Base-by-base conservation (phyloP, 2,113 vertebrate genomes). In the Lates calcarifer region DNA sequence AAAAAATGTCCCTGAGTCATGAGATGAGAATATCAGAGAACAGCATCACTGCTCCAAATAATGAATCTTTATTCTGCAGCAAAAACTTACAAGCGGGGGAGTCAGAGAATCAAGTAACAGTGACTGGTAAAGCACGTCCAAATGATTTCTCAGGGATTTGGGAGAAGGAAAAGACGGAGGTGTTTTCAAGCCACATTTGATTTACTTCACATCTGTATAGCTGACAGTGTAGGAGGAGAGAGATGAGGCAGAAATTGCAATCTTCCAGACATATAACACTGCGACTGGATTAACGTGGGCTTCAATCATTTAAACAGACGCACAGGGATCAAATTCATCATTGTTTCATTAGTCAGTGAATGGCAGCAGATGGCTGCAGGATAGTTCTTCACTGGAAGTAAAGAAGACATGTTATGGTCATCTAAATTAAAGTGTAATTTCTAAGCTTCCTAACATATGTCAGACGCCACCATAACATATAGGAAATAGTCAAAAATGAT, bases 221-320 rank as follows among this genome's bases (percentile, higher is more conserved):
- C 60, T 31, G 62, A 85, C n/a, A 10, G 89, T 55, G 90, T 87
- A 60, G 91, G 91, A 78, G 85, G 79, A 70, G 64, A 49, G 57
- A 43, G 55, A 67, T 41, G 60, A 4, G 39, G 61, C 45, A 64
- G 33, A 67, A 61, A 65, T 2, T 28, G 61, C 80, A 26, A 35
- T 75, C 79, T 49, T 65, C 10, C 33, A 58, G 56, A 64, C 47
- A 26, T 10, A 47, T 31, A 63, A 47, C 10, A 22, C 17, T 18
- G 35, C 29, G 41, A n/a, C 28, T 22, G 58, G 31, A 81, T 68
- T 51, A 60, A 31, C 20, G 58, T 62, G 60, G 60, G 66, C 73
- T 72, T 57, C 18, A 7, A 87, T 80, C 47, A 49, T 53, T 91
- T 73, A 1, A 87, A 73, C 90, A 91, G 85, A 77, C 37, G 29